phyloP scores from a whole-genome alignment of 2,888 invertebrate species.

The Lasioglossum marginatum region DNA sequence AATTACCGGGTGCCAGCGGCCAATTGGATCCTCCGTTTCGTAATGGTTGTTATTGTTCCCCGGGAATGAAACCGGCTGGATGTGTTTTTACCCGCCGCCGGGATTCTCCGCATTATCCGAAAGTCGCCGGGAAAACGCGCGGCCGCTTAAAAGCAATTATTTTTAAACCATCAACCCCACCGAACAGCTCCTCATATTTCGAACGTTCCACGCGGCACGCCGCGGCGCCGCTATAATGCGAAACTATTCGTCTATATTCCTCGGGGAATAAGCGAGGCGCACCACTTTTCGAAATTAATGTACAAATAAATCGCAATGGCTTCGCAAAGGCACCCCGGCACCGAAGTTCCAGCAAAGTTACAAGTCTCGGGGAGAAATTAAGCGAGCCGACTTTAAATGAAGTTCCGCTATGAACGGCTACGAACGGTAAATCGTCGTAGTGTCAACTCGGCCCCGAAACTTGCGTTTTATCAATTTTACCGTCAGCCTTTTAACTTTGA shows the following conservation, averaged over 20 bases:
- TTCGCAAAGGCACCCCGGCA: not conserved
- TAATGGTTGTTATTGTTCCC: slow-evolving; percentile 32
- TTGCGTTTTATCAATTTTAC: not conserved
- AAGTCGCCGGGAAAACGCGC: not conserved
- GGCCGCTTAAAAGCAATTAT: slow-evolving; percentile 2
- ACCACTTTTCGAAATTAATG: not conserved
- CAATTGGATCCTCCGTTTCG: slow-evolving; percentile 36
- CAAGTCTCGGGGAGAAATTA: not conserved
- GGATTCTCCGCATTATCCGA: not conserved
- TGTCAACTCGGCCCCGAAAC: not conserved
- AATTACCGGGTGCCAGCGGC: slow-evolving; percentile 37
- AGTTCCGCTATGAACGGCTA: not conserved
- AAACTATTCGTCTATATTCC: not conserved
- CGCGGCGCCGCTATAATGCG: not conserved
- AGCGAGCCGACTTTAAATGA: not conserved
- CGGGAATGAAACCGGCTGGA: not conserved
- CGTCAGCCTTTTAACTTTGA: slow-evolving; percentile 6
- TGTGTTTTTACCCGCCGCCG: not conserved
- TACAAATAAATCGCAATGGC: slow-evolving; percentile 1
- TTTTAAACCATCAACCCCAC: not conserved
- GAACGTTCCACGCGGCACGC: not conserved
- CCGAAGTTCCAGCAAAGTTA: not conserved
- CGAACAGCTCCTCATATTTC: not conserved
- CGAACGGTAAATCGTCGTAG: not conserved
- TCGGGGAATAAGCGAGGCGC: not conserved